Evolutionary conservation across 2,113 vertebrate genomes (phyloP).

Genomic region (Terrapene triunguis): DNA sequence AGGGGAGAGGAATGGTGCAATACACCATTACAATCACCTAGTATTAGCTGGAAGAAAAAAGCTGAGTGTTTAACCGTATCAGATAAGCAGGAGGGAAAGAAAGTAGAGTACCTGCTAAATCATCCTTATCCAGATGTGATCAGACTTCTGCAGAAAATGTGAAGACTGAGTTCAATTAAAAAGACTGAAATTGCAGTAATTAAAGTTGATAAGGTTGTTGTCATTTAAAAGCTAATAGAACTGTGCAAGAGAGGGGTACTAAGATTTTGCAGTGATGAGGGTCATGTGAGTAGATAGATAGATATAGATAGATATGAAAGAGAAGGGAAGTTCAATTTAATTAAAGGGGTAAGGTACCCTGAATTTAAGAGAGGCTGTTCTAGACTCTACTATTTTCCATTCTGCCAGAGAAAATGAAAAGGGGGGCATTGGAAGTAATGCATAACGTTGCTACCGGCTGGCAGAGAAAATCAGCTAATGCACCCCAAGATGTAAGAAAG

Average conservation of each 20-base stretch:
- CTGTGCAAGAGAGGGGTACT: not conserved
- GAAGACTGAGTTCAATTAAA: slow-evolving; percentile 4
- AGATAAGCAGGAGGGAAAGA: not conserved
- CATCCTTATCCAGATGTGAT: slow-evolving; percentile 42
- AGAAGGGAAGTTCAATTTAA: slow-evolving; percentile 41
- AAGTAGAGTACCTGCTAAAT: slow-evolving; percentile 38
- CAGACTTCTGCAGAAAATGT: slow-evolving; percentile 35
- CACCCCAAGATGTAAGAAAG: slow-evolving; percentile 30
- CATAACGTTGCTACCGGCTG: slow-evolving; percentile 7
- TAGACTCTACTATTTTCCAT: slow-evolving; percentile 29
- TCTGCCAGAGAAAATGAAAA: slow-evolving; percentile 46
- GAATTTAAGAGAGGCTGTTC: slow-evolving; percentile 42
- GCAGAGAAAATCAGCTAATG: slow-evolving; percentile 26
- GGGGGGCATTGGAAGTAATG: not conserved
- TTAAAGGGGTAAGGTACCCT: slow-evolving; percentile 18
- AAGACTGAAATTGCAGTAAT: slow-evolving; percentile 45
- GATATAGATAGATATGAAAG: slow-evolving; percentile 28
- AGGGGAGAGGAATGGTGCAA: not conserved
- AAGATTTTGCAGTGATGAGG: slow-evolving; percentile 18
- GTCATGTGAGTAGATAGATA: slow-evolving; percentile 29
- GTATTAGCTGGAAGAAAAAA: slow-evolving; percentile 20
- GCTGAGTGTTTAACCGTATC: slow-evolving; percentile 26
- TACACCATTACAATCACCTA: slow-evolving; percentile 25
- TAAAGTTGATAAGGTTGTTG: slow-evolving; percentile 16
- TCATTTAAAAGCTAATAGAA: slow-evolving; percentile 37